phyloP scores from a whole-genome alignment of 2,888 invertebrate species.

The Lasiommata megera region DNA sequence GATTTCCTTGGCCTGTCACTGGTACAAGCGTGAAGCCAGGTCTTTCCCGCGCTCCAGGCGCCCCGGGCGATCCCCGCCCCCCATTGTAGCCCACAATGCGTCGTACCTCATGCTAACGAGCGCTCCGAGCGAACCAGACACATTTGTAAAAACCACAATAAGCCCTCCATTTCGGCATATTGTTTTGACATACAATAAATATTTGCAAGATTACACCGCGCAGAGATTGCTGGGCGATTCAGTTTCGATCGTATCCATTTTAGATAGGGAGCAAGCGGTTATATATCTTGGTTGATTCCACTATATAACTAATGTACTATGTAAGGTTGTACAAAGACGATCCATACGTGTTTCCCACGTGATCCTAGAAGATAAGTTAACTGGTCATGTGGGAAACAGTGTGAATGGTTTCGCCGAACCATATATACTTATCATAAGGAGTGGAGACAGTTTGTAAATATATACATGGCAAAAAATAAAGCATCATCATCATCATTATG shows the following conservation, averaged over 20 bases:
- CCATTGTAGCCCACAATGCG: slow-evolving; percentile 76
- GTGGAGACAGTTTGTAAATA: too few relatives aligned
- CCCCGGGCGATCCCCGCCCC: slow-evolving; percentile 65
- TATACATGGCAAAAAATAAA: too few relatives aligned
- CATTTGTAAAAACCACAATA: slow-evolving; percentile 80
- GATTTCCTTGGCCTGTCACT: slow-evolving; percentile 47
- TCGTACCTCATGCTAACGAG: slow-evolving; percentile 79
- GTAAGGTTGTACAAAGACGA: too few relatives aligned
- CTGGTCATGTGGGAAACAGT: too few relatives aligned
- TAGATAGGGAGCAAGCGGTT: neutral
- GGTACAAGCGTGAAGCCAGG: slow-evolving; percentile 59
- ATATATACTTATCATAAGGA: too few relatives aligned
- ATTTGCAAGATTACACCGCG: slow-evolving; percentile 73
- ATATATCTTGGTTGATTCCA: too few relatives aligned
- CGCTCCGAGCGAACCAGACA: slow-evolving; percentile 73
- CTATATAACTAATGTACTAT: too few relatives aligned
- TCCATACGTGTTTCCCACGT: too few relatives aligned
- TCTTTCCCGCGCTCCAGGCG: slow-evolving; percentile 55
- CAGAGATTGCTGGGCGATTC: slow-evolving; percentile 67
- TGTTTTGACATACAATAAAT: slow-evolving; percentile 82
- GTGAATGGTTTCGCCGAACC: too few relatives aligned
- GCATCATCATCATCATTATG: too few relatives aligned
- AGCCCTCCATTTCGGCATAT: slow-evolving; percentile 79
- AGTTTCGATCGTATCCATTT: slow-evolving; percentile 47
- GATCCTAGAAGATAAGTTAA: too few relatives aligned